Evolutionary conservation across 2,797 vertebrate genomes (phyloP), one percentile per base, ranked within the genome.

Genomic region (Hydrocynus forskahlii): DNA sequence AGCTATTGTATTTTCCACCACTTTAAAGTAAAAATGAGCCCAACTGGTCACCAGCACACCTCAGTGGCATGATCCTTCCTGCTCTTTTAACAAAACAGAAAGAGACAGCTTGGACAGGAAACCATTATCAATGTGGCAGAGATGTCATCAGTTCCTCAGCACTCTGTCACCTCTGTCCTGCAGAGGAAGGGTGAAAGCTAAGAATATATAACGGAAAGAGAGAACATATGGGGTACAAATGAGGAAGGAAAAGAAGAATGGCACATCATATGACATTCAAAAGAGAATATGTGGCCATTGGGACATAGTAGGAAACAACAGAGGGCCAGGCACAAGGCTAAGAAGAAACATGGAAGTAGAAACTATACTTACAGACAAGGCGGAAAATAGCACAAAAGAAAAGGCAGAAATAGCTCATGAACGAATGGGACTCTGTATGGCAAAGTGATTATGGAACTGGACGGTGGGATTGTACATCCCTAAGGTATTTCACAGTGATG

Each of bases 171-270:
- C 76, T 85, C 77, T 77, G 78, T 77, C 72, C 73, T 48, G 63
- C 63, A 75, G 78, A 89, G 84, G 87, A 89, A 89, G 81, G 75
- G 67, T 80, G 38, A 72, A 76, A 60, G 79, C 80, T 87, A 88
- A 86, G 82, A 87, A 89, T 78, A 87, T 57, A 78, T 29, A 83
- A 54, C 21, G 4, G 48, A 69, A 76, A 54, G 55, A 79, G 38
- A 82, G 29, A 76, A 79, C 23, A 23, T 69, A 78, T 60, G 80
- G 71, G 71, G 66, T 80, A 75, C 70, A 82, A 83, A 84, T 50
- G 67, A 81, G 85, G 81, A 89, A 91, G 86, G 81, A 86, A 89
- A 81, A 78, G 63, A 86, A 87, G 63, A 75, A 70, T 81, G 79
- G 60, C 73, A 85, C 83, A 69, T 82, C 62, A 76, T 60, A 73